Conservation (phyloP, 2,888 invertebrate species). For the Pyralis farinalis region DNA sequence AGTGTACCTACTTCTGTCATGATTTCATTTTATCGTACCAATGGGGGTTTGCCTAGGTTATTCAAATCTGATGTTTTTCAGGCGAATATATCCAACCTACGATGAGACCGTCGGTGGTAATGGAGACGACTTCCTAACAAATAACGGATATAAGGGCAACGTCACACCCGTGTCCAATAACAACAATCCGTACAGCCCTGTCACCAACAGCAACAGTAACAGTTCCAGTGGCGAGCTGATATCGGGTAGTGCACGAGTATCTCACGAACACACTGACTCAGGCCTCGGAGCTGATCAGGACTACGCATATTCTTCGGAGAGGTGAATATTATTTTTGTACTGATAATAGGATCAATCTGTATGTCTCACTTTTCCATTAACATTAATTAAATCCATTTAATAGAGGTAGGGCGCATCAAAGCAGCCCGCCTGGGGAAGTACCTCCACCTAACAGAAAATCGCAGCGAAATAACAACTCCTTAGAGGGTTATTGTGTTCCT, state of each 20-base stretch:
- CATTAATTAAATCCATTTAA: too few species aligned
- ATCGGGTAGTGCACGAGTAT: slow-evolving; percentile 79
- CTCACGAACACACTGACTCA: slow-evolving; percentile 89
- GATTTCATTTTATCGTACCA: too few species aligned
- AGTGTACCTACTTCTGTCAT: too few species aligned
- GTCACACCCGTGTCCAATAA: slow-evolving; percentile 61
- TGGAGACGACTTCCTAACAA: slow-evolving; percentile 65
- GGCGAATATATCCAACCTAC: slow-evolving; percentile 67
- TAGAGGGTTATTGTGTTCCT: too few species aligned
- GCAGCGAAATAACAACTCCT: too few species aligned
- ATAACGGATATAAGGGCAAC: slow-evolving; percentile 67
- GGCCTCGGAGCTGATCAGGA: slow-evolving; percentile 89
- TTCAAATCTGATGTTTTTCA: slow-evolving; percentile 44
- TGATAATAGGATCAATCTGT: not conserved
- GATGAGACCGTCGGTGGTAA: slow-evolving; percentile 52
- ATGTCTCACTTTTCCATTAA: not conserved
- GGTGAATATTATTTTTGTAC: slow-evolving; percentile 54
- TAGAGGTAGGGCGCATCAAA: too few species aligned
- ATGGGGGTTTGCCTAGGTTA: too few species aligned
- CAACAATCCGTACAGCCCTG: slow-evolving; percentile 74
- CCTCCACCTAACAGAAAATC: too few species aligned
- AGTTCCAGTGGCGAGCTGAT: slow-evolving; percentile 77
- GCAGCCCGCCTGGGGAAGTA: too few species aligned
- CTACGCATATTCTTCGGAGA: slow-evolving; percentile 85
- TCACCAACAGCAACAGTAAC: slow-evolving; percentile 75